phyloP scores from a whole-genome alignment of 2,888 invertebrate species.

The Blomia tropicalis region DNA sequence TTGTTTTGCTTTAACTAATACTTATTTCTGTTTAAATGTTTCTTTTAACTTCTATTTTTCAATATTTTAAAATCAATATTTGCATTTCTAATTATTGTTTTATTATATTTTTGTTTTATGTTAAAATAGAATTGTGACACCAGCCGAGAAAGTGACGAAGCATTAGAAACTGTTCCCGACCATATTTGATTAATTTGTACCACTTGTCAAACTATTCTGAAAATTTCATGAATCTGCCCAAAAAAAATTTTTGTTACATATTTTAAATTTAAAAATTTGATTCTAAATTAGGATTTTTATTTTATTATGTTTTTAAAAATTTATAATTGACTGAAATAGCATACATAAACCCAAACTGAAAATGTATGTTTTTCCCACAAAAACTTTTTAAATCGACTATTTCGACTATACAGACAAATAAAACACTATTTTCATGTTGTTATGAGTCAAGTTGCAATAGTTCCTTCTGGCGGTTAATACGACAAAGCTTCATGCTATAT shows the following conservation, averaged over 20 bases:
- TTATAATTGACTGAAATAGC: too few relatives aligned
- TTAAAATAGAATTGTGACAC: slow-evolving; percentile 53
- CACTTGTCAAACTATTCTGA: too few relatives aligned
- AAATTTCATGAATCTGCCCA: neutral
- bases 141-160: slow-evolving; percentile 51
- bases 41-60: neutral
- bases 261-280: too few relatives aligned
- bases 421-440: too few relatives aligned
- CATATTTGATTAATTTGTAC: slow-evolving; percentile 36
- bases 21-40: neutral
- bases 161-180: slow-evolving; percentile 55
- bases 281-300: too few relatives aligned
- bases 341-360: too few relatives aligned
- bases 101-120: slow-evolving; percentile 7
- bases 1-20: neutral
- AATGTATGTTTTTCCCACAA: neutral
- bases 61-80: neutral
- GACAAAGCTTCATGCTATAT: too few relatives aligned
- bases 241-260: neutral
- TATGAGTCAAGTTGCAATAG: too few relatives aligned
- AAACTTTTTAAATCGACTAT: too few relatives aligned
- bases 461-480: too few relatives aligned
- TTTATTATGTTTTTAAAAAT: too few relatives aligned
- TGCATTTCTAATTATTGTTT: neutral
- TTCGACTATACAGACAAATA: too few relatives aligned